Base-by-base conservation (phyloP, 2,797 vertebrate genomes). In the Channallabes apus region DNA sequence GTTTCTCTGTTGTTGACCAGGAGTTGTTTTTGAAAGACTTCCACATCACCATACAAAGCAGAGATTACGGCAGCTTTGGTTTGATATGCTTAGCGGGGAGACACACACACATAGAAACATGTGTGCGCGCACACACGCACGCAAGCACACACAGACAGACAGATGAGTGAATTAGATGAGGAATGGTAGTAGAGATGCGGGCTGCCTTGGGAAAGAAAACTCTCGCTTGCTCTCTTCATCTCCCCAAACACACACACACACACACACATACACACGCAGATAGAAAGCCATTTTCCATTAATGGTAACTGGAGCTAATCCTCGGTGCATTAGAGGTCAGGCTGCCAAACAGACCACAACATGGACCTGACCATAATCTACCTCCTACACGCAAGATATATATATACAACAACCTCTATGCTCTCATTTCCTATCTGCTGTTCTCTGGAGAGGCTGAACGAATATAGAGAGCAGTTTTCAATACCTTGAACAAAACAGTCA, bases 221-320 rank as follows among this genome's bases (percentile, higher is more conserved):
- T 75, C 76, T 67, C 2, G 3, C 75, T 56, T 22, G 54, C 41
- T 68, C 61, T 80, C 35, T 77, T 56, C 46, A 41, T 81, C 41
- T 72, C 71, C 29, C 61, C 72, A 73, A 69, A 76, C 73, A 59
- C 56, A 77, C 65, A 67, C 64, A 69, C 67, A 41, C 54, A 86
- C 29, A 82, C 51, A 79, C 80, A 65, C n/a, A n/a, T n/a, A n/a
- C 77, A 80, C 1, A 32, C 76, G 75, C 4, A 69, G 68, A 82
- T 15, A 65, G 80, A 87, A 79, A 84, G 79, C 41, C 72, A 89
- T 85, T 91, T 88, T 91, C 88, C 89, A 88, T 91, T 88, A 89
- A 89, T 88, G 86, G 89, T 89, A 90, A 90, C 86, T 86, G 86
- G 84, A 89, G 82, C 87, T 91, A 85, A 88, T 91, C 88, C 84